phyloP scores from a whole-genome alignment of 2,888 invertebrate species.

The Cephus pygmeus region DNA sequence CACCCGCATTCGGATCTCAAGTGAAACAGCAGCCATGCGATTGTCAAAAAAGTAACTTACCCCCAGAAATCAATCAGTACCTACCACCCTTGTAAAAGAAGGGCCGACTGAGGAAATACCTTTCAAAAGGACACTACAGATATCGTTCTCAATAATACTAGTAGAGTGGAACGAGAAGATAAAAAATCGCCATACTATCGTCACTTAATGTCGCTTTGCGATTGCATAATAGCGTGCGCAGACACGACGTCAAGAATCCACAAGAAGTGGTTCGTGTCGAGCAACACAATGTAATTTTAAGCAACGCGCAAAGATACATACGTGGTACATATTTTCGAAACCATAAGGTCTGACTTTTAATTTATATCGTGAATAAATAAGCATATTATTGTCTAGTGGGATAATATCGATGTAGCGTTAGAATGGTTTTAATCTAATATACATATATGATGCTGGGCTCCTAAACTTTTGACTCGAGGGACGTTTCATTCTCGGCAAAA shows the following conservation, averaged over 20 bases:
- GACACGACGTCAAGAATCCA: neutral
- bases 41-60: constrained; percentile 47
- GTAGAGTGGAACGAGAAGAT: neutral
- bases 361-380: constrained; percentile 20
- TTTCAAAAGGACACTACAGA: neutral
- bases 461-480: constrained; percentile 17
- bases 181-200: constrained; percentile 1
- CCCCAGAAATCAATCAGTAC: constrained; percentile 37
- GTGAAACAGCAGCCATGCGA: constrained; percentile 34
- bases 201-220: neutral
- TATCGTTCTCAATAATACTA: neutral
- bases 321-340: constrained; percentile 19
- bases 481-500: constrained; percentile 10
- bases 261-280: neutral
- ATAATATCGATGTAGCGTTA: constrained; percentile 8
- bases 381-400: constrained; percentile 15
- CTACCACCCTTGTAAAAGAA: constrained; percentile 34
- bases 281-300: constrained; percentile 8
- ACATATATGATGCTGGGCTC: constrained; percentile 16
- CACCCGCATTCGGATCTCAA: neutral
- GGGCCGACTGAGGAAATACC: constrained; percentile 20
- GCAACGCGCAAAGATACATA: constrained; percentile 16
- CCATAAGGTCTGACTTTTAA: constrained; percentile 25
- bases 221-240: neutral
- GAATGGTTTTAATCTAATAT: constrained; percentile 10